These are phyloP conservation scores for Vidua macroura DNA, from an alignment of 2,113 vertebrate genomes.

Conservation along the genomic window DNA sequence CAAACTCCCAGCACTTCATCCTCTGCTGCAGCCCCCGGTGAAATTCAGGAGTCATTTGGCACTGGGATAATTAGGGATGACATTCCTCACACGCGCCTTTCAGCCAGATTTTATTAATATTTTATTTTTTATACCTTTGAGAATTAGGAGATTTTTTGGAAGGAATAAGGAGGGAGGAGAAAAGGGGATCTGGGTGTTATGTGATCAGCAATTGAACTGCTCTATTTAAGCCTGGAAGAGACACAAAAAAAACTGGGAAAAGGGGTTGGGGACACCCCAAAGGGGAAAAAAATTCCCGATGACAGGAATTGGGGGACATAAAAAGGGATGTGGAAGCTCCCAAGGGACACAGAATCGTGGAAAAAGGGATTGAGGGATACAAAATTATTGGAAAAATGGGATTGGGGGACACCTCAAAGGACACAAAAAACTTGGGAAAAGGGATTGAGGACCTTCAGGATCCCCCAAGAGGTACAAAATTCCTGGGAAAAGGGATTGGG, in stretches of 20 bases:
- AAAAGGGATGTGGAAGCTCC: not conserved
- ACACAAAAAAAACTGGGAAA: not conserved
- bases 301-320: not conserved
- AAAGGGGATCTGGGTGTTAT: not conserved
- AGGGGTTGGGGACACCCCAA: not conserved
- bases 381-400: not conserved
- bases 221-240: not conserved
- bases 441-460: not conserved
- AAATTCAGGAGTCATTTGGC: not conserved
- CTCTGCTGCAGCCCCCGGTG: not conserved
- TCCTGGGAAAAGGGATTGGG: not conserved
- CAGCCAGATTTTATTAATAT: not conserved
- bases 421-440: too few species aligned
- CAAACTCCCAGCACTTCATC: not conserved
- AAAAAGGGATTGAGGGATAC: not conserved
- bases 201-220: not conserved
- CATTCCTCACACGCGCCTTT: not conserved
- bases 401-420: not conserved
- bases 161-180: not conserved
- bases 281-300: rapidly evolving
- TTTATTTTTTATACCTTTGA: not conserved
- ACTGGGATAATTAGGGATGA: not conserved
- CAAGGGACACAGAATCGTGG: not conserved
- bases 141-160: not conserved
- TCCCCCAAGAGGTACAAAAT: not conserved